Conservation (phyloP, 2,797 vertebrate genomes). For the Propithecus deckenii region DNA sequence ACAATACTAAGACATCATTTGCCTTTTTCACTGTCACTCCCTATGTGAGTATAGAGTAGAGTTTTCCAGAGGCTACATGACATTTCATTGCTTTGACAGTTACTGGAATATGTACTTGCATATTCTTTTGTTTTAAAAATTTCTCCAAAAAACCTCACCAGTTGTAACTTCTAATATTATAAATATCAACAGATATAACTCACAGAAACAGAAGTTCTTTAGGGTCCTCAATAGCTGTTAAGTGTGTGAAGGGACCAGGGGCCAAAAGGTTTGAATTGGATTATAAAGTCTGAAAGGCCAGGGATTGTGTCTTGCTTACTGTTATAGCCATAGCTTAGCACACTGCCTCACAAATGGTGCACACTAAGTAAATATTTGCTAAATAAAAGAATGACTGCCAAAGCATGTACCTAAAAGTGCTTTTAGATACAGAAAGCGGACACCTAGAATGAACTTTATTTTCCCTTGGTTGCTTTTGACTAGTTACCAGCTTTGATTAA, state of each 20-base stretch:
- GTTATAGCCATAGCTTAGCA: neutral
- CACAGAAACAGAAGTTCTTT: conserved; percentile 1
- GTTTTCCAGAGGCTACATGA: neutral
- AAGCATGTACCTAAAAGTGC: neutral
- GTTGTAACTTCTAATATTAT: neutral
- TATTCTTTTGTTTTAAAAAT: neutral
- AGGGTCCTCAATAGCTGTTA: neutral
- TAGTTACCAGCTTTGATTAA: neutral
- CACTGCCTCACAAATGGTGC: neutral
- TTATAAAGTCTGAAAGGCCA: neutral
- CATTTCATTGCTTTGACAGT: neutral
- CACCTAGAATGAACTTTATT: neutral
- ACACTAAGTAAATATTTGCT: neutral
- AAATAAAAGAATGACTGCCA: neutral
- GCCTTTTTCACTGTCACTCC: neutral
- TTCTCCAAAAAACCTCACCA: neutral
- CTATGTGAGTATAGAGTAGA: neutral
- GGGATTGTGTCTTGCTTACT: neutral
- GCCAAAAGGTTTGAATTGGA: neutral
- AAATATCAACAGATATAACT: neutral
- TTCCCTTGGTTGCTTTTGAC: neutral
- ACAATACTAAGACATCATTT: neutral
- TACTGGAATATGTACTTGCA: neutral
- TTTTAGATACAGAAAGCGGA: neutral
- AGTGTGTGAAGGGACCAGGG: neutral